Evolutionary conservation across 2,888 invertebrate genomes (phyloP).

Genomic region (Ichneumoninae sp.): DNA sequence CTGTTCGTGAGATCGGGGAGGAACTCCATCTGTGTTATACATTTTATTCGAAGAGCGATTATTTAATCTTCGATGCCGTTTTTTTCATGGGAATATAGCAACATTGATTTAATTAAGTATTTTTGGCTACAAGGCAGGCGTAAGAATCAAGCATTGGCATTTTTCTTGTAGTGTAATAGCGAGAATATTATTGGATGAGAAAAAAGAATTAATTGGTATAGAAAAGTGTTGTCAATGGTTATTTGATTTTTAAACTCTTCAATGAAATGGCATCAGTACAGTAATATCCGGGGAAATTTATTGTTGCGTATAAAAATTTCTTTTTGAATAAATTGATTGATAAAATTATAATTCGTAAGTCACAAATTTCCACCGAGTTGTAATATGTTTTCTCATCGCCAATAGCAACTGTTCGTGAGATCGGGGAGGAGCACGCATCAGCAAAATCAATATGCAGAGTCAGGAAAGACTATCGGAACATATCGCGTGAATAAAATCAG

Average conservation of each 20-base stretch:
- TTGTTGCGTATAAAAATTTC: background rate
- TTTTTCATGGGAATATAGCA: background rate
- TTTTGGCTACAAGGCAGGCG: background rate
- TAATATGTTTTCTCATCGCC: slow-evolving; percentile 32
- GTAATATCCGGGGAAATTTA: too few relatives aligned
- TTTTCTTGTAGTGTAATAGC: background rate
- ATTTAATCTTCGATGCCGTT: too few relatives aligned
- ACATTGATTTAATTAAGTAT: background rate
- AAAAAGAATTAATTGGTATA: background rate
- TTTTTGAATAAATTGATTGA: background rate
- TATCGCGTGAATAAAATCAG: background rate
- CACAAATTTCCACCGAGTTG: background rate
- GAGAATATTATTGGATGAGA: background rate
- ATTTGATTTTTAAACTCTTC: background rate
- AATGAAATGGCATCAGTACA: too few relatives aligned
- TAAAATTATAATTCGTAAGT: background rate
- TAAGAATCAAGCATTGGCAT: background rate
- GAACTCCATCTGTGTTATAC: background rate
- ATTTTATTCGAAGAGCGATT: too few relatives aligned
- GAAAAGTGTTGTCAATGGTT: background rate
- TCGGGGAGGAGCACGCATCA: slow-evolving; percentile 24
- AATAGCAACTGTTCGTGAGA: slow-evolving; percentile 58
- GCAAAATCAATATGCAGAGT: slow-evolving; percentile 44
- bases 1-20: slow-evolving; percentile 34
- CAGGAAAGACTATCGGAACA: slow-evolving; percentile 32